A percentile compares a stretch with the other conserved stretches of the same genome.
These are phyloP conservation scores for Rhadina sibilatrix DNA, from an alignment of 2,113 vertebrate genomes.

Conservation along the genomic window DNA sequence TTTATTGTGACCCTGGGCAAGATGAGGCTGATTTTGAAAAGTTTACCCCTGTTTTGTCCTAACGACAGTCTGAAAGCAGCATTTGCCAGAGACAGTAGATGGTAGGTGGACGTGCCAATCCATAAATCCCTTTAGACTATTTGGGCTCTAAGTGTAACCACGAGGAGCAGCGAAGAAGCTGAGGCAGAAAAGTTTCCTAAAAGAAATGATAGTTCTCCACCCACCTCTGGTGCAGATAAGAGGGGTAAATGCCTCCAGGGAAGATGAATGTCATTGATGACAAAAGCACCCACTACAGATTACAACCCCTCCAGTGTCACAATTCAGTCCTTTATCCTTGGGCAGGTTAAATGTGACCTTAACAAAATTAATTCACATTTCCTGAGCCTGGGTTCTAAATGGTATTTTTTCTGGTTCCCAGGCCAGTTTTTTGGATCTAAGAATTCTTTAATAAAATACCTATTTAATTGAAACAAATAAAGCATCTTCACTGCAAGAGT, in stretches of 20 bases:
- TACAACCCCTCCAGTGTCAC: not conserved
- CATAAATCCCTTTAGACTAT: not conserved
- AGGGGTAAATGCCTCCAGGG: not conserved
- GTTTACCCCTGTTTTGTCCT: not conserved
- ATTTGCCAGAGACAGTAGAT: not conserved
- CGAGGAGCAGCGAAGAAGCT: not conserved
- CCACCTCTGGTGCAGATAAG: not conserved
- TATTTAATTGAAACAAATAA: not conserved
- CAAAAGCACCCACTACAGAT: not conserved
- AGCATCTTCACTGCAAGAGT: not conserved
- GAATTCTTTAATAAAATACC: not conserved
- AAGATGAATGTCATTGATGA: not conserved
- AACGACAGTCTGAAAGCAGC: not conserved
- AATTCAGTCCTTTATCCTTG: not conserved
- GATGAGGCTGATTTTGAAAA: not conserved
- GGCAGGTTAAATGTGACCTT: not conserved
- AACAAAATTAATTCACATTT: not conserved
- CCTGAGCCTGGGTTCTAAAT: not conserved
- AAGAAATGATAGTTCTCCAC: not conserved
- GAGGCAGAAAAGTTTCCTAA: not conserved
- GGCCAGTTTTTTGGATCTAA: not conserved
- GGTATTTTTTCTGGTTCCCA: not conserved
- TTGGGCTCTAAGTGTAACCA: not conserved
- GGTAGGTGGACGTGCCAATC: not conserved
- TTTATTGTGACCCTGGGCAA: not conserved